Evolutionary conservation across 2,113 vertebrate species (phyloP), one percentile per base, ranked within the genome.

Genomic region (Anolis sagrei): DNA sequence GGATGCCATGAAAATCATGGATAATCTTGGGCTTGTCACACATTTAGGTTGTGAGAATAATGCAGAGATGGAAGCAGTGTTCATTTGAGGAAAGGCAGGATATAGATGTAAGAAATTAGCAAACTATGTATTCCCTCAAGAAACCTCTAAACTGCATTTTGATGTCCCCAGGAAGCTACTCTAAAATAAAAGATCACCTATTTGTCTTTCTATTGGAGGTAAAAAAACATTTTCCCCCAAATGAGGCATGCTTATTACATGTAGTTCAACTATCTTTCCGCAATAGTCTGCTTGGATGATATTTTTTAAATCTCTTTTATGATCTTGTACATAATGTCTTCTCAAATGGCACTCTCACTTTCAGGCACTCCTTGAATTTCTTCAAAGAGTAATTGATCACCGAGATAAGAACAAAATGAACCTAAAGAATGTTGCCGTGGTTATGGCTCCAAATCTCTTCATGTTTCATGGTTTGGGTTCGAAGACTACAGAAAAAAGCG

Each of bases 391-490:
- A 73, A 98, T 98, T 77, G 97, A 98, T 91, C 97, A 97, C 90
- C 97, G 96, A 93, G 97, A 97, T 85, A 96, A 97, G 88, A 99
- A 99, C 88, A 99, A 98, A 95, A 99, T 99, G 99, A 99, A 97
- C 0, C 89, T 97, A 61, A 98, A 98, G 92, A 99, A 99, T 9
- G 97, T 99, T n/a, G 97, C 98, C 0, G 97, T 99, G 95, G 97
- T 99, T 90, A 99, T 99, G 98, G 98, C 98, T 7, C 98, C 98
- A n/a, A 99, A 99, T 94, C 97, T 99, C 94, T 99, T 99, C 95
- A 98, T 98, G 36, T 98, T 97, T 90, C 98, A 97, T 79, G 95
- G 97, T 0, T 92, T 97, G 82, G 95, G 96, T 84, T 94, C 96
- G 79, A 99, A 99, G 94, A 88, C 95, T 64, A 95, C 93, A 0